These are phyloP conservation scores for Crocodylus rhombifer DNA, from an alignment of 2,797 vertebrate genomes.

Conservation along the genomic window DNA sequence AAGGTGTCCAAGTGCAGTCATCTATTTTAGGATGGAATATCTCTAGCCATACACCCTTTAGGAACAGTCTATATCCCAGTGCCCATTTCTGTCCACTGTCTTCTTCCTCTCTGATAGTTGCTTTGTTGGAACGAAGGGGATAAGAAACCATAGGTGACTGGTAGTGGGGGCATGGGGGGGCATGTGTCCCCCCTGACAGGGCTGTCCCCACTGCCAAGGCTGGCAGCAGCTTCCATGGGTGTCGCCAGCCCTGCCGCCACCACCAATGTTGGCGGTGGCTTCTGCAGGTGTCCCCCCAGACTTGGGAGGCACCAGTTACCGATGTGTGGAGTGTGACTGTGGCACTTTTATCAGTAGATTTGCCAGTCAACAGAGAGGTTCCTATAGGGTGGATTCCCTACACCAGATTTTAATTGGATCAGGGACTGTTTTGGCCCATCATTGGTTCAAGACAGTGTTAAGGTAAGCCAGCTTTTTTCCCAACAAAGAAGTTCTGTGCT, in stretches of 20 bases:
- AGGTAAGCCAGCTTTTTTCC: neutral
- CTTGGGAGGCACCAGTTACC: no score
- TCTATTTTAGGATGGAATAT: neutral
- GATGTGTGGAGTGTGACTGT: neutral
- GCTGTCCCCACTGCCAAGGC: neutral
- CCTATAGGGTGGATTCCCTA: neutral
- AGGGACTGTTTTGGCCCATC: neutral
- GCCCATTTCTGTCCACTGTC: neutral
- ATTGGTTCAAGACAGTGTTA: neutral
- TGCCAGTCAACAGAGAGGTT: neutral
- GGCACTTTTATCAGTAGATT: neutral
- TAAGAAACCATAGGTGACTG: rapidly evolving
- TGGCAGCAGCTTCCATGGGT: neutral
- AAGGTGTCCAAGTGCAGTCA: neutral
- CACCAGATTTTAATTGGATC: neutral
- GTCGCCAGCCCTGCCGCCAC: neutral
- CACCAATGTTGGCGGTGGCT: no score
- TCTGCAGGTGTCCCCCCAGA: no score
- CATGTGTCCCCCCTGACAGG: no score
- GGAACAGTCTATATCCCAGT: neutral
- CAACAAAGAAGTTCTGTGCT: rapidly evolving
- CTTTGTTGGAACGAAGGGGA: neutral
- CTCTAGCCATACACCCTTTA: neutral
- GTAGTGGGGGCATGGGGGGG: neutral
- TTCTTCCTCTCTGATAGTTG: neutral